Base-by-base conservation (phyloP, 2,113 vertebrate species). In the Oreochromis tanganicae region DNA sequence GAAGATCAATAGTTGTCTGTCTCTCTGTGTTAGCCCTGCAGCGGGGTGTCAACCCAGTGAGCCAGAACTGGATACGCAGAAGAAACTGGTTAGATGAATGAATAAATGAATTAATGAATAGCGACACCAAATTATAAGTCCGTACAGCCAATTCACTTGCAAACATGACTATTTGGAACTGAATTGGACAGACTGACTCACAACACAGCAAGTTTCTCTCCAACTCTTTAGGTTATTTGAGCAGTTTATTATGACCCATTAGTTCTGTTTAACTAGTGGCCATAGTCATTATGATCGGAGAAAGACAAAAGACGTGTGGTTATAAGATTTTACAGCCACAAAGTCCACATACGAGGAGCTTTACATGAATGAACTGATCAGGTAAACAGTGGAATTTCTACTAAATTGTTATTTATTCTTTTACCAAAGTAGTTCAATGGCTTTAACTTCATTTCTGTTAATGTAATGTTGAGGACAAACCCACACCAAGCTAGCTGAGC, bases 101-200 rank as follows among this genome's bases (percentile, higher is more conserved):
- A 61, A 63, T 66, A 6, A 9, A 36, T 66, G 32, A n/a, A 63
- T 61, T 29, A 61, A 63, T 59, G 56, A 5, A 29, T 3, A 16
- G 32, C n/a, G 17, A n/a, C 11, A 0, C 1, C 63, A 38, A 38
- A 68, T 21, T 21, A 8, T 41, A 21, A 68, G 24, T 12, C 59
- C 0, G 0, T 63, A 32, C 34, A 11, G 59, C 1, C 59, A 66
- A 1, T 66, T 68, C 63, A 24, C 6, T 0, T 24, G 11, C 63
- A 71, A 43, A 41, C 34, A 38, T 5, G 61, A 66, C 32, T 34
- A 61, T 34, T 34, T 61, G 57, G 27, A 61, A 32, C 9, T 19
- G 29, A 61, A 66, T 0, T 38, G 61, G 34, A n/a, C 6, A 13
- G 34, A 66, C 17, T 12, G 61, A 66, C 34, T 61, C 16, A 34